Conservation (phyloP, 2,797 vertebrate species). For the Cheirogaleus major region DNA sequence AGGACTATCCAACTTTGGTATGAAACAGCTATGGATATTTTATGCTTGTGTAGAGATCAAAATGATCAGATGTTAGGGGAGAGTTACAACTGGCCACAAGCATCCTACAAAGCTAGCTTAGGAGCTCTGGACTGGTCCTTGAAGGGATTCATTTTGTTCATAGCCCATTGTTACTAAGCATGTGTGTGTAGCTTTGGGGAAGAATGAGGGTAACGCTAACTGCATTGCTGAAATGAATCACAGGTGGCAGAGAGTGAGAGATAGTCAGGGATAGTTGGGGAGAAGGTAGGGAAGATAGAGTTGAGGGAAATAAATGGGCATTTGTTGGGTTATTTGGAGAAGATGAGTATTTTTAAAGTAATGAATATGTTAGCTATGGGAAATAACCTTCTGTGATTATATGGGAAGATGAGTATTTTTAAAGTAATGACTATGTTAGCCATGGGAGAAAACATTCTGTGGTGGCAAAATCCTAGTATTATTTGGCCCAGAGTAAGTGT, state of each 20-base stretch:
- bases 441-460: background rate
- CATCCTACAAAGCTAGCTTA: background rate
- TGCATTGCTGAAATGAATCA: background rate
- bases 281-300: background rate
- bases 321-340: background rate
- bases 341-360: background rate
- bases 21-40: slow-evolving; percentile 17
- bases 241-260: background rate
- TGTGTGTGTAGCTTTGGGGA: background rate
- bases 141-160: background rate
- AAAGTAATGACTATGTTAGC: background rate
- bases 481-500: background rate
- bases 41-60: background rate
- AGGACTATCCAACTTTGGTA: background rate
- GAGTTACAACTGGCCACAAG: background rate
- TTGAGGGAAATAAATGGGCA: background rate
- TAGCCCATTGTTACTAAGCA: background rate
- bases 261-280: background rate
- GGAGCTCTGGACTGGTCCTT: background rate
- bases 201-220: background rate
- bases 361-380: background rate
- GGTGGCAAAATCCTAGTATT: background rate
- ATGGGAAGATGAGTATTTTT: background rate
- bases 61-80: background rate
- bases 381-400: background rate